These are phyloP conservation scores for Drosophila tropicalis DNA, from an alignment of 1,140 invertebrate genomes.

Conservation along the genomic window DNA sequence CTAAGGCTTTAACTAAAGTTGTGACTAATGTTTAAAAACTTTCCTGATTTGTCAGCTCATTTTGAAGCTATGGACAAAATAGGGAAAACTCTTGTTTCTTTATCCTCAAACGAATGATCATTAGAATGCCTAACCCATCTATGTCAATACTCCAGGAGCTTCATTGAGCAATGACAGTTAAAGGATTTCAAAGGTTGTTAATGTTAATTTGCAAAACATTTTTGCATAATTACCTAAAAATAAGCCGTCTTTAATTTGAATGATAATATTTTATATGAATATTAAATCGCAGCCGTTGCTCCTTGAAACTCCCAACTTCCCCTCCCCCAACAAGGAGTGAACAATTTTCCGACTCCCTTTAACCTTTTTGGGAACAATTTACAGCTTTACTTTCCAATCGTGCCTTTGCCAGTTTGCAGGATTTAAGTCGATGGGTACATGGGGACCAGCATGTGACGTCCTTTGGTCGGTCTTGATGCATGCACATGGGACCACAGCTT, in stretches of 20 bases:
- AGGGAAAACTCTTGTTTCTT: too few species aligned
- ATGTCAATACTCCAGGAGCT: too few species aligned
- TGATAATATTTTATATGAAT: not conserved
- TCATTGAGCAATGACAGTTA: too few species aligned
- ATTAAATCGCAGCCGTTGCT: not conserved
- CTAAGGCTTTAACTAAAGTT: not conserved
- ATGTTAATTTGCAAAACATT: too few species aligned
- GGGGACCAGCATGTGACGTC: conserved; percentile 8
- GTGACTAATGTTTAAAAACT: not conserved
- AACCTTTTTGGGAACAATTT: conserved; percentile 3
- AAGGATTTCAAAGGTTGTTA: too few species aligned
- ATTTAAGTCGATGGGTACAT: conserved; percentile 11
- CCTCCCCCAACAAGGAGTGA: not conserved
- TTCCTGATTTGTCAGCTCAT: too few species aligned
- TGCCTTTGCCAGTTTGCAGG: not conserved
- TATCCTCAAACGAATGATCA: too few species aligned
- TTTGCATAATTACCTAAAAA: not conserved
- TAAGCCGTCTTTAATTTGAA: not conserved
- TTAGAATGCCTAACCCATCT: too few species aligned
- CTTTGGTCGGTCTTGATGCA: conserved; percentile 3
- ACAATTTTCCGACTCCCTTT: not conserved
- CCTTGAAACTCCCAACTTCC: not conserved
- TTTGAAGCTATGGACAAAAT: too few species aligned
- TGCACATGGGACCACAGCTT: conserved; percentile 35
- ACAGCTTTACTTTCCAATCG: conserved; percentile 14